Conservation (phyloP, 2,797 vertebrate species). For the Morus bassanus region DNA sequence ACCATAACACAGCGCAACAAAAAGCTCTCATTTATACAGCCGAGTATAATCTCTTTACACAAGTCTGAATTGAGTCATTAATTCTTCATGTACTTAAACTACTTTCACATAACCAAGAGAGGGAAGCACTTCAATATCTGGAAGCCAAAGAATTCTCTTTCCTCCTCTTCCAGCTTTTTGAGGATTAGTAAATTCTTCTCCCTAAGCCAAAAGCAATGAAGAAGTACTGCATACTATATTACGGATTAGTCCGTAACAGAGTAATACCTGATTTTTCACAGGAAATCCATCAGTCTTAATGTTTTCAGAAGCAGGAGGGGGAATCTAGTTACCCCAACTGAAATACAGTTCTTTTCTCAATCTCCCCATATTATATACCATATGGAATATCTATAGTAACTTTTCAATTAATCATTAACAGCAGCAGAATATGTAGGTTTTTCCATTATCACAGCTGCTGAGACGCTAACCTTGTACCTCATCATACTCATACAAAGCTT, state of each 20-base stretch:
- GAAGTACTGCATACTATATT: not conserved
- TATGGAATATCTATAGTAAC: not conserved
- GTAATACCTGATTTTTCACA: not conserved
- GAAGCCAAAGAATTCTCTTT: not conserved
- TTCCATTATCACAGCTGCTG: not conserved
- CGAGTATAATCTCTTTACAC: not conserved
- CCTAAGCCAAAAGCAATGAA: not conserved
- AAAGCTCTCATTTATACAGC: not conserved
- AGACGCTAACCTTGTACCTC: not conserved
- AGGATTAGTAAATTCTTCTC: not conserved
- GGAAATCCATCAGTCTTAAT: not conserved
- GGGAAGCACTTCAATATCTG: slow-evolving; percentile 39
- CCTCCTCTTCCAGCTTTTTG: not conserved
- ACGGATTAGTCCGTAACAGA: not conserved
- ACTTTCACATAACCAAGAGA: slow-evolving; percentile 4
- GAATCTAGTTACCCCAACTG: not conserved
- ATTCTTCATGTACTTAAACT: not conserved
- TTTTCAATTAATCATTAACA: not conserved
- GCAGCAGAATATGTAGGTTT: not conserved
- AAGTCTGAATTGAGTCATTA: not conserved
- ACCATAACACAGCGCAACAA: not conserved
- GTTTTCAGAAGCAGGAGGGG: not conserved
- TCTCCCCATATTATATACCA: not conserved
- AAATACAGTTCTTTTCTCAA: not conserved
- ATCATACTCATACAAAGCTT: not conserved